Percentiles rank a stretch among this genome's conserved stretches.
Evolutionary conservation across 2,113 vertebrate genomes (phyloP).

Genomic region (Indicator maculatus): DNA sequence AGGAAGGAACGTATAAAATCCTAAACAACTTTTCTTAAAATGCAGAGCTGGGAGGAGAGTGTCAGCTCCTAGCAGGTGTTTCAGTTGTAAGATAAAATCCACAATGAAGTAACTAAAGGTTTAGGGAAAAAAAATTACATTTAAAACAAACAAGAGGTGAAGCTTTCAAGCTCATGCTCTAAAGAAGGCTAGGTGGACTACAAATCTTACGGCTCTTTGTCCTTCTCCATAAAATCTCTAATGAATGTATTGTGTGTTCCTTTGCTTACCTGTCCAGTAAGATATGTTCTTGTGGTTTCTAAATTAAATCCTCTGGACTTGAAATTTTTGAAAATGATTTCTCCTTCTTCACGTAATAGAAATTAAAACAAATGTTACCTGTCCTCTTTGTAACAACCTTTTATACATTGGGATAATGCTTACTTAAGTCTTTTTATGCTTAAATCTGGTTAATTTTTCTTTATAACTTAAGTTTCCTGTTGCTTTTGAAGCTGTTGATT

Average conservation of each 20-base stretch:
- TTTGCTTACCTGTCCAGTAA: neutral
- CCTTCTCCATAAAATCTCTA: neutral
- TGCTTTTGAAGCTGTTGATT: neutral
- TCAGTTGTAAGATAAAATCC: neutral
- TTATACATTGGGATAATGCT: neutral
- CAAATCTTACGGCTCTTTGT: neutral
- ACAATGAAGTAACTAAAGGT: neutral
- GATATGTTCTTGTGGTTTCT: neutral
- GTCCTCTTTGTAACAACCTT: neutral
- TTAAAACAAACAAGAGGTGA: neutral
- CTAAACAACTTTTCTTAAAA: neutral
- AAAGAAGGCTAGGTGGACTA: neutral
- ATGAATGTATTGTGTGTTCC: neutral
- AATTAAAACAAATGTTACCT: neutral
- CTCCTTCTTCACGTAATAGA: neutral
- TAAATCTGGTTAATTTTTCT: neutral
- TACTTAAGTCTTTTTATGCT: neutral
- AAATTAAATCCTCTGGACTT: neutral
- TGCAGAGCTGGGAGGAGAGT: neutral
- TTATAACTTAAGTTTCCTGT: neutral
- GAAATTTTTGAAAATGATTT: neutral
- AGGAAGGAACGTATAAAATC: neutral
- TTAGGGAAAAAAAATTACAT: neutral
- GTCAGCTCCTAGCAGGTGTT: neutral
- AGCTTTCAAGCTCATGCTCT: neutral